Percentiles rank a stretch among this genome's conserved stretches.
These are phyloP conservation scores for Maconellicoccus hirsutus DNA, from an alignment of 1,140 invertebrate species.

Conservation along the genomic window DNA sequence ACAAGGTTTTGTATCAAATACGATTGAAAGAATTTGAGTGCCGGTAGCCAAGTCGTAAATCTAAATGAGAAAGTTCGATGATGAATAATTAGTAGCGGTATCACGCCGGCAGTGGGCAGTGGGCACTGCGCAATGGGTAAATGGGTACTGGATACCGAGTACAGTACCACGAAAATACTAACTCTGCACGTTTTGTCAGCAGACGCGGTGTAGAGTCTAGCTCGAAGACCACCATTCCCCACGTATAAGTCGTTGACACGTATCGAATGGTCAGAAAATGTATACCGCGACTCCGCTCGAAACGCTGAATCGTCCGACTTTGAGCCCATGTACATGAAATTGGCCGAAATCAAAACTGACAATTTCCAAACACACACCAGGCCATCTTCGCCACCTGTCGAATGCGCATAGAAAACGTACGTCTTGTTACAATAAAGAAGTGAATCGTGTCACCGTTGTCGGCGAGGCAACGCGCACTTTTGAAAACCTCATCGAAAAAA, in stretches of 20 bases:
- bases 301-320: conserved; percentile 40
- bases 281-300: conserved; percentile 47
- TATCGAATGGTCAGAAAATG: conserved; percentile 59
- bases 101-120: no score
- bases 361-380: conserved; percentile 61
- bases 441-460: no score
- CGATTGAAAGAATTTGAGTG: conserved; percentile 51
- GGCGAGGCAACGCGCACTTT: no score
- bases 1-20: conserved; percentile 58
- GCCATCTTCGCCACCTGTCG: conserved; percentile 63
- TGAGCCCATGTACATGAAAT: conserved; percentile 30
- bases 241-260: conserved; percentile 39
- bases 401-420: not conserved
- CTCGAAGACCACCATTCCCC: conserved; percentile 42
- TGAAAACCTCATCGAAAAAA: no score
- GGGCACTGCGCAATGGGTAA: no score
- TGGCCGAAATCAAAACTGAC: conserved; percentile 24
- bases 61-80: conserved; percentile 23
- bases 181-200: conserved; percentile 63
- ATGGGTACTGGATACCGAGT: no score
- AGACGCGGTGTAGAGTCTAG: conserved; percentile 61
- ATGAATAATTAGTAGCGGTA: no score
- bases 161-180: not conserved
- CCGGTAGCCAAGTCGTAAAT: conserved; percentile 62
- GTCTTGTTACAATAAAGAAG: not conserved